A percentile compares a stretch with the other conserved stretches of the same genome.
Conservation (phyloP, 1,140 invertebrate genomes). For the Drosophila setifemur region DNA sequence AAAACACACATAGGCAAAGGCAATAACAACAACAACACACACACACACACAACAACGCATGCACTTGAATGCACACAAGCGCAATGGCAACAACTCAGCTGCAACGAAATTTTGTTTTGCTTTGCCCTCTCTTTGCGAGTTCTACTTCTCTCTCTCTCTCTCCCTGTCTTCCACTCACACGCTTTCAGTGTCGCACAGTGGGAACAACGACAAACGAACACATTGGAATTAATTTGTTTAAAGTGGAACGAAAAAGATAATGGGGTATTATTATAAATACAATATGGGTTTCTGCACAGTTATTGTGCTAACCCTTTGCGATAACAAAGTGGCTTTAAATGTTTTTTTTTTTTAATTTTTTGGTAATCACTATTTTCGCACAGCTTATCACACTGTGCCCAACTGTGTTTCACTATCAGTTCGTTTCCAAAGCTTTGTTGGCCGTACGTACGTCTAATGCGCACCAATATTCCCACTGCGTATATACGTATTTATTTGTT, state of each 20-base stretch:
- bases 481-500: constrained; percentile 10
- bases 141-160: constrained; percentile 8
- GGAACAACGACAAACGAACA: background rate
- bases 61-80: constrained; percentile 24
- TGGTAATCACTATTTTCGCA: background rate
- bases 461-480: constrained; percentile 24
- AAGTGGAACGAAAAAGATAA: too few species aligned
- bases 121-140: constrained; percentile 10
- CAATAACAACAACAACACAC: constrained; percentile 51
- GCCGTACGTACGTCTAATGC: constrained; percentile 45
- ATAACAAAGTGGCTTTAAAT: background rate
- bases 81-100: constrained; percentile 41
- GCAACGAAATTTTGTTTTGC: constrained; percentile 58
- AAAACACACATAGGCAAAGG: constrained; percentile 21
- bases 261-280: too few species aligned
- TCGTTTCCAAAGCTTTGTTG: constrained; percentile 49
- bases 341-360: background rate
- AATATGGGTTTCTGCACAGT: background rate
- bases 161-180: background rate
- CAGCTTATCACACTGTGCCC: constrained; percentile 28
- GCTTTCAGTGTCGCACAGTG: constrained; percentile 23
- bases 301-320: background rate
- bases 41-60: constrained; percentile 19
- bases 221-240: background rate
- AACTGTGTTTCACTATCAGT: constrained; percentile 69